A percentile compares a stretch with the other conserved stretches of the same genome.
These are phyloP conservation scores for Anastatus disparis DNA, from an alignment of 1,140 invertebrate species.

Conservation along the genomic window DNA sequence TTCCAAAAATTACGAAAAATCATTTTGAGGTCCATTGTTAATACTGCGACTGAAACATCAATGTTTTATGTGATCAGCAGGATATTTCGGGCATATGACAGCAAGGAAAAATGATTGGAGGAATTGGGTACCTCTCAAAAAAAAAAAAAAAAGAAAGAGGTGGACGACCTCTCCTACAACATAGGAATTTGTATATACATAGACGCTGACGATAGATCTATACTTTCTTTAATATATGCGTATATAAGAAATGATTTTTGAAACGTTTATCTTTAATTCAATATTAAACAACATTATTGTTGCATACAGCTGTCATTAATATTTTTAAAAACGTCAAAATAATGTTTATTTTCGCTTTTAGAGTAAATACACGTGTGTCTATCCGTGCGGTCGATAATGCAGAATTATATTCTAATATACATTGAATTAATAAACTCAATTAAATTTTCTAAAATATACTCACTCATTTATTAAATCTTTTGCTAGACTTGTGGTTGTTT, in stretches of 20 bases:
- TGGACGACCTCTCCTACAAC: neutral
- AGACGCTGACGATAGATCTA: slow-evolving; percentile 11
- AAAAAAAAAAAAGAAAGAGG: neutral
- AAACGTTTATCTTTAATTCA: too few relatives aligned
- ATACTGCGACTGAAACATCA: slow-evolving; percentile 4
- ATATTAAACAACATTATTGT: too few relatives aligned
- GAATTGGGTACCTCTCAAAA: neutral
- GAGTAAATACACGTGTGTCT: slow-evolving; percentile 17
- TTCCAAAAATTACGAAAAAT: slow-evolving; percentile 1
- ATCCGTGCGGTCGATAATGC: slow-evolving; percentile 5
- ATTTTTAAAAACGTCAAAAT: neutral
- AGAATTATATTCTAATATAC: slow-evolving; percentile 16
- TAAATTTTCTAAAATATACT: neutral
- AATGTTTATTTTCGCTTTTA: slow-evolving; percentile 15
- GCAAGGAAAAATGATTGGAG: neutral
- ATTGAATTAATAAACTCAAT: neutral
- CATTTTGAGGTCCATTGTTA: neutral
- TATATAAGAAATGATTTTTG: too few relatives aligned
- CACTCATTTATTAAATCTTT: slow-evolving; percentile 5
- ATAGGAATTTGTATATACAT: neutral
- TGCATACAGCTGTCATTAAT: neutral
- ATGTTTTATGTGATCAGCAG: neutral
- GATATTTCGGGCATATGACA: neutral
- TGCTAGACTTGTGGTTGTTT: neutral
- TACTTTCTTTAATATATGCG: neutral